Conservation (phyloP, 2,888 invertebrate species). For the Drosophila subquinaria region DNA sequence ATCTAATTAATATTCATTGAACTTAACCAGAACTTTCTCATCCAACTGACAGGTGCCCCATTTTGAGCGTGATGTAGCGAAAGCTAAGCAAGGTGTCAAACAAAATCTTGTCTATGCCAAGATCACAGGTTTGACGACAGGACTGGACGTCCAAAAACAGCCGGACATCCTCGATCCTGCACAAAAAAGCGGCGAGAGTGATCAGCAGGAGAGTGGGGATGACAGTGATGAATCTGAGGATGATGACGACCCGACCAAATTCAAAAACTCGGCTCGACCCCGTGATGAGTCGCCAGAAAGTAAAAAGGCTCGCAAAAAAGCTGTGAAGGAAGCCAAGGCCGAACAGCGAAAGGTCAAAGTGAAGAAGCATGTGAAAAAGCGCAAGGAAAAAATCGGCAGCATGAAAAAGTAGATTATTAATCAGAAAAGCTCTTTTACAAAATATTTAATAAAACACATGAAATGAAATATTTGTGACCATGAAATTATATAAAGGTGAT, state of each 20-base stretch:
- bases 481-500: too few relatives aligned
- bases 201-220: slow-evolving; percentile 46
- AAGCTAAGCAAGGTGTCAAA: slow-evolving; percentile 91
- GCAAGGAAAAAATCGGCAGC: slow-evolving; percentile 89
- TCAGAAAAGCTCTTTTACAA: not conserved
- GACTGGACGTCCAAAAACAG: slow-evolving; percentile 90
- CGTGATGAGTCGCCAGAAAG: slow-evolving; percentile 93
- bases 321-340: slow-evolving; percentile 94
- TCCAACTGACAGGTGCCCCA: slow-evolving; percentile 89
- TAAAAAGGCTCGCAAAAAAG: slow-evolving; percentile 94
- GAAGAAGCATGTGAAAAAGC: slow-evolving; percentile 97
- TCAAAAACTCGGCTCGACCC: slow-evolving; percentile 89
- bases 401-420: slow-evolving; percentile 83
- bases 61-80: slow-evolving; percentile 93
- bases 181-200: slow-evolving; percentile 28
- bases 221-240: slow-evolving; percentile 49
- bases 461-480: too few relatives aligned
- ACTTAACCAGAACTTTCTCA: not conserved
- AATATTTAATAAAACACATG: not conserved
- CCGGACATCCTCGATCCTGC: slow-evolving; percentile 87
- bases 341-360: slow-evolving; percentile 95
- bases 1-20: not conserved
- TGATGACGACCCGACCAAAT: slow-evolving; percentile 85
- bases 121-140: slow-evolving; percentile 92
- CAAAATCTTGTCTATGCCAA: slow-evolving; percentile 94